Evolutionary conservation across 2,113 vertebrate genomes (phyloP).

Genomic region (Corythaixoides concolor): DNA sequence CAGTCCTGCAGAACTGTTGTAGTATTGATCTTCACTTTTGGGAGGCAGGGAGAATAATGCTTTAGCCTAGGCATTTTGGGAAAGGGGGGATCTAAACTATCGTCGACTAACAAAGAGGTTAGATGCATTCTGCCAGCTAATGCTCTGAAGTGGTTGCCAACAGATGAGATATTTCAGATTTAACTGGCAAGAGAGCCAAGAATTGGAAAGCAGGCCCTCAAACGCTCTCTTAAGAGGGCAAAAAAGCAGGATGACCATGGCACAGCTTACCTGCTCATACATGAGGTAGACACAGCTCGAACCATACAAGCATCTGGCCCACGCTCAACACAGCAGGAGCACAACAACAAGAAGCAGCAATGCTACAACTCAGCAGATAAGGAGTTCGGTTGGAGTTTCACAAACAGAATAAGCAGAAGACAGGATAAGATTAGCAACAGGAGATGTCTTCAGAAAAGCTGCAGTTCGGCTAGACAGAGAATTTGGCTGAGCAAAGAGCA

Average conservation of each 20-base stretch:
- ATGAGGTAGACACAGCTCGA: neutral
- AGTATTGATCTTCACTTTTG: neutral
- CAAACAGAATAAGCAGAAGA: neutral
- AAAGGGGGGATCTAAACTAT: neutral
- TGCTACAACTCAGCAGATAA: neutral
- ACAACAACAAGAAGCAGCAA: neutral
- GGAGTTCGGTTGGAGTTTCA: neutral
- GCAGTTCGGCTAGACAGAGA: neutral
- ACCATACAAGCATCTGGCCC: neutral
- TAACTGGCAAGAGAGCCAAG: neutral
- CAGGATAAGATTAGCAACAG: neutral
- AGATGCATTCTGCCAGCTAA: neutral
- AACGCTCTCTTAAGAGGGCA: neutral
- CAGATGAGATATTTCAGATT: neutral
- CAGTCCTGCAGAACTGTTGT: neutral
- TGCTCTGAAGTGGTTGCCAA: neutral
- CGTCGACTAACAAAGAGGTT: neutral
- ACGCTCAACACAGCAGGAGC: neutral
- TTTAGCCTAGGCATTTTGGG: neutral
- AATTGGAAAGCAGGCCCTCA: neutral
- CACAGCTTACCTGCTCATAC: neutral
- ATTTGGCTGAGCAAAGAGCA: neutral
- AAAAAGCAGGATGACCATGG: neutral
- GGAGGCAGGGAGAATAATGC: neutral
- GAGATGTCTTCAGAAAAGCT: neutral